phyloP scores from a whole-genome alignment of 2,797 vertebrate species.

The Coranthus polyacanthus region DNA sequence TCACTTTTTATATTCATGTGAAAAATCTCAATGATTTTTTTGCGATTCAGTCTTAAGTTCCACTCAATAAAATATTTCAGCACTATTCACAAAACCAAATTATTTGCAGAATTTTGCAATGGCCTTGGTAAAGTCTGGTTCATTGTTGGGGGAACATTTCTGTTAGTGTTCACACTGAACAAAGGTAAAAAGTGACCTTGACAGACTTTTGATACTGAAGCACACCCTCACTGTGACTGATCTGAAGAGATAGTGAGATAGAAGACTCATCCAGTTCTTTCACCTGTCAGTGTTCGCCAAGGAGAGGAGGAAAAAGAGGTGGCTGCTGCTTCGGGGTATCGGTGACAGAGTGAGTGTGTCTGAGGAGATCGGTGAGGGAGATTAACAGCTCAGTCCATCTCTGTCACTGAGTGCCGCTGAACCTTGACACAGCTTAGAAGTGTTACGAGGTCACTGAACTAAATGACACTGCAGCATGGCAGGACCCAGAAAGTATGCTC shows the following conservation, averaged over 20 bases:
- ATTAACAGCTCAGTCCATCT: conserved; percentile 83
- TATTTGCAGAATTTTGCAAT: not conserved
- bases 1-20: not conserved
- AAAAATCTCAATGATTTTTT: conserved; percentile 6
- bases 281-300: conserved; percentile 78
- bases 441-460: conserved; percentile 75
- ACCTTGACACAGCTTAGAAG: conserved; percentile 78
- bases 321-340: conserved; percentile 74
- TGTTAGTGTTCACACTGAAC: conserved; percentile 39
- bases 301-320: conserved; percentile 65
- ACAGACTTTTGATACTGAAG: conserved; percentile 59
- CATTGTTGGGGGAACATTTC: conserved; percentile 40
- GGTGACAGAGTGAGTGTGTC: conserved; percentile 80
- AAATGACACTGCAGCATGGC: conserved; percentile 57
- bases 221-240: conserved; percentile 63
- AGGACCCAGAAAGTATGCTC: conserved; percentile 38
- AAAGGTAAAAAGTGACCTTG: conserved; percentile 77
- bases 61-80: conserved; percentile 6
- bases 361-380: conserved; percentile 78
- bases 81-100: conserved; percentile 4
- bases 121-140: conserved; percentile 26
- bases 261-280: conserved; percentile 78
- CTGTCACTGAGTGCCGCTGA: conserved; percentile 73
- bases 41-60: not conserved
- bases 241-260: conserved; percentile 75